Conservation (phyloP, 2,113 vertebrate species). For the Pholis gunnellus region DNA sequence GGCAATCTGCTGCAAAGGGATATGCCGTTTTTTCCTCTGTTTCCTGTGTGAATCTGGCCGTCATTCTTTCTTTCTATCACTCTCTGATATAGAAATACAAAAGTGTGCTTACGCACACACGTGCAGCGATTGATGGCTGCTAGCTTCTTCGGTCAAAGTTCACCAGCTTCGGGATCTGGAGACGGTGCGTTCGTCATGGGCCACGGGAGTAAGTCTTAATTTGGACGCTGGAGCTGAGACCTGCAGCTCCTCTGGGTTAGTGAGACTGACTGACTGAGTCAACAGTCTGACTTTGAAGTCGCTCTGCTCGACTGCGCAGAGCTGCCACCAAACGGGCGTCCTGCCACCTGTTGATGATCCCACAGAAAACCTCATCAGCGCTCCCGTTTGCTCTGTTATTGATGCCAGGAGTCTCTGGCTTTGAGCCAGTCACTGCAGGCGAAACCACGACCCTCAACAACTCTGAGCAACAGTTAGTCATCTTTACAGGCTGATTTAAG, state of each 20-base stretch:
- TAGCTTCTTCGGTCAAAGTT: constrained; percentile 45
- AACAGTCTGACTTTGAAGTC: constrained; percentile 53
- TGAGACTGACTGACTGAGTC: constrained; percentile 46
- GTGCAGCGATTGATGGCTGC: constrained; percentile 13
- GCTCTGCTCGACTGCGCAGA: constrained; percentile 28
- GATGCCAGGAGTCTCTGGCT: constrained; percentile 52
- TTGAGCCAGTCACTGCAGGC: constrained; percentile 43
- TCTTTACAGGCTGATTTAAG: constrained; percentile 31
- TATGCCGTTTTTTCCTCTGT: constrained; percentile 2
- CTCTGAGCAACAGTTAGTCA: constrained; percentile 26
- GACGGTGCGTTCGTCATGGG: constrained; percentile 38
- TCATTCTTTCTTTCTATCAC: constrained; percentile 8
- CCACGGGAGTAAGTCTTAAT: constrained; percentile 50
- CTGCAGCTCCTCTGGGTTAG: constrained; percentile 47
- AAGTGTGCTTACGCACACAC: constrained; percentile 4
- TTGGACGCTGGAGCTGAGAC: constrained; percentile 46
- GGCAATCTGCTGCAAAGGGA: neutral
- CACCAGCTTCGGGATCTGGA: constrained; percentile 27
- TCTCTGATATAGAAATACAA: constrained; percentile 21
- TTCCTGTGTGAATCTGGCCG: constrained; percentile 5
- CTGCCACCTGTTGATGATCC: constrained; percentile 63
- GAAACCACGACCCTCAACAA: constrained; percentile 1
- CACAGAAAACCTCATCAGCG: constrained; percentile 56
- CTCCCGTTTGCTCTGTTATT: constrained; percentile 15
- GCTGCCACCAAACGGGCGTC: constrained; percentile 21